These are phyloP conservation scores for Catamblyrhynchus diadema DNA, from an alignment of 2,797 vertebrate genomes.

Conservation along the genomic window DNA sequence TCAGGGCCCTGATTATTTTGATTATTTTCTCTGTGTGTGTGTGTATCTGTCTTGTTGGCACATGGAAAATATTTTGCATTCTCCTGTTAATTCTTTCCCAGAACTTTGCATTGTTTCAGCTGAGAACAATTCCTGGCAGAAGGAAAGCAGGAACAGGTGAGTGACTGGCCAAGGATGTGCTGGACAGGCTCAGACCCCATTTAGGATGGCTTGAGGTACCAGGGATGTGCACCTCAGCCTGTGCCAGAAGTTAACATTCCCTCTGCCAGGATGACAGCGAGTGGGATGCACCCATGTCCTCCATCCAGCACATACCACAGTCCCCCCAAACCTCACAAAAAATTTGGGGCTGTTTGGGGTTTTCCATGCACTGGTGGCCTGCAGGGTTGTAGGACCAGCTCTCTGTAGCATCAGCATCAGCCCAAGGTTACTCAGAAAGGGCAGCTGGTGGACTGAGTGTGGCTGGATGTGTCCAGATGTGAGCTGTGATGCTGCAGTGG, in stretches of 20 bases:
- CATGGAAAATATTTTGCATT: neutral
- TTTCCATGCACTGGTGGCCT: neutral
- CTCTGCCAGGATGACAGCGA: accelerated
- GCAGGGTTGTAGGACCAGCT: neutral
- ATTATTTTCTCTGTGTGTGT: neutral
- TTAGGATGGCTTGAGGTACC: neutral
- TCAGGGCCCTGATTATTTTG: neutral
- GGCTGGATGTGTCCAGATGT: neutral
- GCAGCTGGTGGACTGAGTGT: neutral
- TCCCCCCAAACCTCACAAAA: neutral
- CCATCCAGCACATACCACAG: neutral
- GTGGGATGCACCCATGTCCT: neutral
- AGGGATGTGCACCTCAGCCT: neutral
- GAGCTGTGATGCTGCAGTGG: neutral
- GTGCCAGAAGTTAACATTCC: neutral
- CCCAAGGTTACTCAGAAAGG: neutral
- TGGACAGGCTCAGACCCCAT: neutral
- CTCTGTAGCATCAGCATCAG: neutral
- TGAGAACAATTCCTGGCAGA: neutral
- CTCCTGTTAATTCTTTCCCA: neutral
- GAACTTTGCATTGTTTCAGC: neutral
- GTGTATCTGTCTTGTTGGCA: neutral
- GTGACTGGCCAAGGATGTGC: neutral
- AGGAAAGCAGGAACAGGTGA: neutral
- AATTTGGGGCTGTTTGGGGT: neutral